Evolutionary conservation across 2,113 vertebrate species (phyloP), one percentile per base, ranked within the genome.

Genomic region (Corydoras maculifer): DNA sequence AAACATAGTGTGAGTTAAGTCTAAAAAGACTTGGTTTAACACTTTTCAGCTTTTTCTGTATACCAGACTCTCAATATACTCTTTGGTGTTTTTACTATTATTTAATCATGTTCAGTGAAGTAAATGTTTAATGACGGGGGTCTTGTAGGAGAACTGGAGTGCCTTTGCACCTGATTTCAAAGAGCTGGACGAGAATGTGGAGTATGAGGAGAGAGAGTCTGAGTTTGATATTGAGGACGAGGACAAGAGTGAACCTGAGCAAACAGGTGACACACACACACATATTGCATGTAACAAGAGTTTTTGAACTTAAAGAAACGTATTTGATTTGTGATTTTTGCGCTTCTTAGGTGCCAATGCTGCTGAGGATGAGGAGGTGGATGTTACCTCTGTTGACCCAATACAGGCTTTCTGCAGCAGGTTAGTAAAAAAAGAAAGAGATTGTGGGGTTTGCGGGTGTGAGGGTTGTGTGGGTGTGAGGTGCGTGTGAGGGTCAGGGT

Each of bases 191-290:
- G 97, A 98, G 80, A 98, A 99, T 0, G 97, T 99, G 31, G 97
- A 99, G 62, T 99, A 99, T 1, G 96, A 99, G 74, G 97, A 99
- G 83, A 86, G 96, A 58, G 97, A 99, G 74, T 98, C 96, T 0
- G 97, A 99, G 79, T 99, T 99, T 14, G 97, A 99, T 81, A 98
- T 99, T 2, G 97, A 99, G 82, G 97, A 99, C 10, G 97, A 98
- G 87, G 97, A 99, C 76, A 99, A 97, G 86, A 98, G 96, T 48
- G 97, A 99, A 80, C 97, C 97, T 0, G 97, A 99, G 72, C 95
- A 98, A 82, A 98, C 93, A 72, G 97, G 97, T 98, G 4, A 8
- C 9, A 12, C n/a, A 14, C 30, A 49, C 62, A 48, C 48, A 69
- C 58, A 14, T 50, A 54, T 50, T 43, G 50, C 35, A 43, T 43